Percentiles rank a stretch among this genome's conserved stretches.
Evolutionary conservation across 1,140 invertebrate species (phyloP).

Genomic region (Dysdera silvatica): DNA sequence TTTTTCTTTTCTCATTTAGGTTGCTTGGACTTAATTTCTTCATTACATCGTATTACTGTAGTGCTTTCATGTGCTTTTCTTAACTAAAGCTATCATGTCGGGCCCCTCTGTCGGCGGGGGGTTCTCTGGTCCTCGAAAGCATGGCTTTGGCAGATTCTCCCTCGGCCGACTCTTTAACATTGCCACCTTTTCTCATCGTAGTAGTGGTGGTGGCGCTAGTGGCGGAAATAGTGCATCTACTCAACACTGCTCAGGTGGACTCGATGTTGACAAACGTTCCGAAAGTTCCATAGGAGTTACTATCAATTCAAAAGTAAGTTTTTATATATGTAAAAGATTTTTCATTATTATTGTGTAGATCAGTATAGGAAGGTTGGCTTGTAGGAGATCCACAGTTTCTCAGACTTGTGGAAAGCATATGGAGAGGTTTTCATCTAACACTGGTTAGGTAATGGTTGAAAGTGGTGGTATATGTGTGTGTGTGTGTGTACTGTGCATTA

Average conservation of each 20-base stretch:
- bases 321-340: not conserved
- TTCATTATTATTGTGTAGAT: not conserved
- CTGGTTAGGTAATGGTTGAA: not conserved
- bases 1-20: too few species aligned
- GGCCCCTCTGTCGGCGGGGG: constrained; percentile 11
- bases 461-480: not conserved
- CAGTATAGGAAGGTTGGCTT: too few species aligned
- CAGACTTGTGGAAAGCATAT: not conserved
- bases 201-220: too few species aligned
- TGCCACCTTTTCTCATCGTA: constrained; percentile 16
- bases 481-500: not conserved
- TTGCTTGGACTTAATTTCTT: too few species aligned
- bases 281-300: constrained; percentile 18
- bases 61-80: too few species aligned
- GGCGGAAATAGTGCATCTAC: too few species aligned
- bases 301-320: constrained; percentile 11
- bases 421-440: not conserved
- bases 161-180: constrained; percentile 21
- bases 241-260: constrained; percentile 12
- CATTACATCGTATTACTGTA: too few species aligned
- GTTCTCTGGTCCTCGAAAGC: constrained; percentile 13
- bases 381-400: not conserved
- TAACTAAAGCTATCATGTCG: too few species aligned
- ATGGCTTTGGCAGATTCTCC: constrained; percentile 25
- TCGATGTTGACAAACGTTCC: constrained; percentile 23